A percentile compares a stretch with the other conserved stretches of the same genome.
Conservation (phyloP, 2,113 vertebrate species). For the Ifrita kowaldi region DNA sequence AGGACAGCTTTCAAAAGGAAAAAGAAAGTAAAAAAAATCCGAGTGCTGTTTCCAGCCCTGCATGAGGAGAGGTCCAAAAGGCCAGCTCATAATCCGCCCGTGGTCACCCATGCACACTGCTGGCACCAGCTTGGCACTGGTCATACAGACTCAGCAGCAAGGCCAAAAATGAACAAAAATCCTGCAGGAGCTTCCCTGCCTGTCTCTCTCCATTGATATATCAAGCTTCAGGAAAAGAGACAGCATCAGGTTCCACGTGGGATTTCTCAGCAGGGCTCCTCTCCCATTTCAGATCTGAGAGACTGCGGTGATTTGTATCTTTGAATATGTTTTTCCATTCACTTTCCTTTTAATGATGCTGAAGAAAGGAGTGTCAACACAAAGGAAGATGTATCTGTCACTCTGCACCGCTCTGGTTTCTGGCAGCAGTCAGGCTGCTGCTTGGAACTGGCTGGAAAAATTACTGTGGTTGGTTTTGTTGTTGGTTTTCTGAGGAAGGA, state of each 20-base stretch:
- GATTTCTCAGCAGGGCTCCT: slow-evolving; percentile 10
- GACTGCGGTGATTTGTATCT: slow-evolving; percentile 10
- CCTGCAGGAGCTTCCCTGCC: not conserved
- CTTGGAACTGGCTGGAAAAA: not conserved
- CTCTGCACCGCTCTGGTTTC: not conserved
- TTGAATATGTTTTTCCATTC: not conserved
- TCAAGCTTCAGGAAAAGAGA: not conserved
- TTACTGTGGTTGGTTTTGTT: not conserved
- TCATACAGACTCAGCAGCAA: not conserved
- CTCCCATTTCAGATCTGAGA: not conserved
- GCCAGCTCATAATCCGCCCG: not conserved
- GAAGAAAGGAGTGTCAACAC: slow-evolving; percentile 14
- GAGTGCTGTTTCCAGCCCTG: not conserved
- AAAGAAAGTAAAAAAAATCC: not conserved
- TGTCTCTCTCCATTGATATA: not conserved
- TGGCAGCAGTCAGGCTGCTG: not conserved
- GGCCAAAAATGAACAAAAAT: not conserved
- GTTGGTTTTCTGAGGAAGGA: not conserved
- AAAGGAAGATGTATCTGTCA: slow-evolving; percentile 7
- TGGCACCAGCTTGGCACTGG: not conserved
- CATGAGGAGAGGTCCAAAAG: not conserved
- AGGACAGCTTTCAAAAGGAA: not conserved
- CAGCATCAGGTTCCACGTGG: not conserved
- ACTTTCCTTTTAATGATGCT: slow-evolving; percentile 35
- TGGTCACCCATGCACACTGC: not conserved